Base-by-base conservation (phyloP, 2,113 vertebrate species). In the Rhinoderma darwinii region DNA sequence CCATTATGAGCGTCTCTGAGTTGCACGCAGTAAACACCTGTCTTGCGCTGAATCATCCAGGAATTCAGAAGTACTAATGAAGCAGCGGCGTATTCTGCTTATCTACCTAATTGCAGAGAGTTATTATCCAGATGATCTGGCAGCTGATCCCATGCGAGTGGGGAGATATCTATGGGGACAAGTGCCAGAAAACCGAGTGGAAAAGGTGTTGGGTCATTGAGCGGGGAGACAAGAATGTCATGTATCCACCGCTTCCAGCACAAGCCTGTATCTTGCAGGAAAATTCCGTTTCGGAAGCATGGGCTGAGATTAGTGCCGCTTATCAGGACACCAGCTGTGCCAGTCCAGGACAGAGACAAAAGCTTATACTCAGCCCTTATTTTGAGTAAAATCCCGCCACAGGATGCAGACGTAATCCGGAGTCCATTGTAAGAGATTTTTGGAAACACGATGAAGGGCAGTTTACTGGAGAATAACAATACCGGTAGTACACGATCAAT, bases 121-220 rank as follows among this genome's bases (percentile, higher is more conserved):
- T 74, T 81, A 87, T 82, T 87, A 87, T 87, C 85, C 85, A 87
- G 78, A 87, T 81, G 50, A 87, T 87, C 85, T 87, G 85, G 78
- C 85, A 87, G 50, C 78, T 54, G 63, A 56, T 81, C 77, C 85
- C 85, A 68, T 61, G 78, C 27, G 78, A 44, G 50, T 25, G 85
- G 56, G 47, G 85, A 87, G 85, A 87, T 87, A 87, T 87, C 44
- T 72, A n/a, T 27, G 17, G 61, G 43, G 50, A 39, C 44, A 41
- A 51, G 76, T 73, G 76, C 84, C 84, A 86, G 47, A 63, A 47
- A 61, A 68, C 72, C 47, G 27, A 72, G 37, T 63, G 74, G 61
- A 50, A 25, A 47, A 30, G 72, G 56, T 68, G 54, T 50, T 12
- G 39, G 75, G 84, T 68, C 84, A 86, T n/a, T 30, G 78, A 81